Percentiles rank a stretch among this genome's conserved stretches.
Evolutionary conservation across 2,888 invertebrate genomes (phyloP).

Genomic region (Xanthia togata): DNA sequence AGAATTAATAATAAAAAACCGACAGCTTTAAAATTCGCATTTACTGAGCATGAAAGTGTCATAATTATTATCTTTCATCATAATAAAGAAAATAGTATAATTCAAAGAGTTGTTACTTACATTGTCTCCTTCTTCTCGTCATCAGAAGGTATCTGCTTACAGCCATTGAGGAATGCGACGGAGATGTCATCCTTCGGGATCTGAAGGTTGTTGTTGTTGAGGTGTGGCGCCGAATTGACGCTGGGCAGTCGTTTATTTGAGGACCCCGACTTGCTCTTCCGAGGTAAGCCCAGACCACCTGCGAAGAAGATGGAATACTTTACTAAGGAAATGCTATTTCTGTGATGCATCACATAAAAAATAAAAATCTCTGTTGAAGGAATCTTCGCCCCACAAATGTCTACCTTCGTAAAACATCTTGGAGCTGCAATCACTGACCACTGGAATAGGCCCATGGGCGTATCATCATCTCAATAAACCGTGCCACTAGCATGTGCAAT

Average conservation of each 20-base stretch:
- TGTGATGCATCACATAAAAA: too few relatives aligned
- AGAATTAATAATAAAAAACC: too few relatives aligned
- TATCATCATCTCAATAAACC: too few relatives aligned
- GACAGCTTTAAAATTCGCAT: too few relatives aligned
- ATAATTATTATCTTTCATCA: too few relatives aligned
- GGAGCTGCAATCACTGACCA: too few relatives aligned
- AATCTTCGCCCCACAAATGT: too few relatives aligned
- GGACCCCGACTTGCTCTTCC: slow-evolving; percentile 66
- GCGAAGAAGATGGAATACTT: slow-evolving; percentile 33
- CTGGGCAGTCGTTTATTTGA: slow-evolving; percentile 77
- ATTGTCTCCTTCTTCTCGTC: slow-evolving; percentile 64
- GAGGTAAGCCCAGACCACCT: slow-evolving; percentile 72
- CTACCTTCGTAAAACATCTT: too few relatives aligned
- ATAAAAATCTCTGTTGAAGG: too few relatives aligned
- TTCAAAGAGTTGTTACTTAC: slow-evolving; percentile 31
- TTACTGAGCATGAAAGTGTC: too few relatives aligned
- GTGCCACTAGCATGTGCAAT: too few relatives aligned
- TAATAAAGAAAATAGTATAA: not conserved
- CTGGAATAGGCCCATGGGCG: too few relatives aligned
- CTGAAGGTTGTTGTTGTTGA: slow-evolving; percentile 81
- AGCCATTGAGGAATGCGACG: slow-evolving; percentile 58
- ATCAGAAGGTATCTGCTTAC: slow-evolving; percentile 39
- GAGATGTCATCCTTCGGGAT: slow-evolving; percentile 61
- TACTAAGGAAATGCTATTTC: not conserved
- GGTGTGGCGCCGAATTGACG: slow-evolving; percentile 85